These are phyloP conservation scores for Drosophila villosipedis DNA, from an alignment of 2,888 invertebrate genomes.

Conservation along the genomic window DNA sequence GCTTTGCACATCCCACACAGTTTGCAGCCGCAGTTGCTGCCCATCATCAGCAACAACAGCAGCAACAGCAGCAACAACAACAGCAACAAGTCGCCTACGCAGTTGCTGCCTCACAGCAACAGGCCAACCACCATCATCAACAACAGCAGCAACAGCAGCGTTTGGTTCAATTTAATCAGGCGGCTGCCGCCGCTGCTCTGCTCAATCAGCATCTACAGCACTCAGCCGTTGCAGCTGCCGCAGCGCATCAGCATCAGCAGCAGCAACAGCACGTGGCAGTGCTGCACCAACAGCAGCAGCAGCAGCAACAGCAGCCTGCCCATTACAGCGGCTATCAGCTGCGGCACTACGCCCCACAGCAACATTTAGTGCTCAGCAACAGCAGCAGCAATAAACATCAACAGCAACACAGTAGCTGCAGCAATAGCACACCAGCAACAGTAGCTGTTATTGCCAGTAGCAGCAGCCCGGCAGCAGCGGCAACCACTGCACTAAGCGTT, in stretches of 20 bases:
- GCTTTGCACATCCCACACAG: constrained; percentile 78
- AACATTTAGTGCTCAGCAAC: constrained; percentile 65
- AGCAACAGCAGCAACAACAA: constrained; percentile 53
- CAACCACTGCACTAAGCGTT: constrained; percentile 49
- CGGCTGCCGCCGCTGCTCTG: constrained; percentile 80
- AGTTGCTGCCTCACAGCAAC: constrained; percentile 57
- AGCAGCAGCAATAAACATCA: constrained; percentile 59
- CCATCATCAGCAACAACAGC: constrained; percentile 71
- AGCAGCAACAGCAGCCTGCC: constrained; percentile 72
- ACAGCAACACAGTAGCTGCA: constrained; percentile 53
- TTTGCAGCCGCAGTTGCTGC: constrained; percentile 82
- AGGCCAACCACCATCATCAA: constrained; percentile 79
- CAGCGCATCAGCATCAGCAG: constrained; percentile 83
- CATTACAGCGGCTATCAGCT: constrained; percentile 80
- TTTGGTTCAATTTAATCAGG: constrained; percentile 79
- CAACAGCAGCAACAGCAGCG: constrained; percentile 77
- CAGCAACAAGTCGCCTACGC: constrained; percentile 60
- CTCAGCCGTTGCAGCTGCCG: constrained; percentile 76
- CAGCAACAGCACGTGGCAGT: constrained; percentile 77
- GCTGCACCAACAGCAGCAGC: constrained; percentile 78
- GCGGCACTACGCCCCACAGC: constrained; percentile 75
- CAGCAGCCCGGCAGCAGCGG: constrained; percentile 41
- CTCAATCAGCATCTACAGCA: constrained; percentile 82
- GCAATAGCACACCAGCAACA: constrained; percentile 58
- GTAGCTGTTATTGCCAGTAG: constrained; percentile 40